A percentile compares a stretch with the other conserved stretches of the same genome.
Conservation (phyloP, 2,888 invertebrate genomes). For the Cheiracanthium punctorium region DNA sequence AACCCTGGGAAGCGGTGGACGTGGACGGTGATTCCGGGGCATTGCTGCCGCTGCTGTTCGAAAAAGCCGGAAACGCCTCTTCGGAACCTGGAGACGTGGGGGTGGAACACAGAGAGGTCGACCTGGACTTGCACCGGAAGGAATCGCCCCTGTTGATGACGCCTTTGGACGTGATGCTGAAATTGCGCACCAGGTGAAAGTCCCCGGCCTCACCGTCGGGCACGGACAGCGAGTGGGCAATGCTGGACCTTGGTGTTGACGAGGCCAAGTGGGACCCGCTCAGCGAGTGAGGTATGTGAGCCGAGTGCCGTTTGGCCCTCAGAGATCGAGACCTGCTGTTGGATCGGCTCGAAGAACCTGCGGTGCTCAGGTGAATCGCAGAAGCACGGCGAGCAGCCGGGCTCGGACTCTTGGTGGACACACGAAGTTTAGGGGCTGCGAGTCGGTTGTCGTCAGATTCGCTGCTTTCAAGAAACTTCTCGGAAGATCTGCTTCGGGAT, state of each 20-base stretch:
- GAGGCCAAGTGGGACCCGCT: constrained; percentile 40
- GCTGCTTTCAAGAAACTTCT: constrained; percentile 31
- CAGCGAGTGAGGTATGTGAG: constrained; percentile 36
- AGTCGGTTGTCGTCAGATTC: not conserved
- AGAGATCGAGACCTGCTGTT: constrained; percentile 39
- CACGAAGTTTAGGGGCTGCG: constrained; percentile 30
- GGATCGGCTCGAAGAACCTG: not conserved
- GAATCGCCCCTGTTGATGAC: constrained; percentile 93
- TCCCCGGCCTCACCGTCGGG: constrained; percentile 72
- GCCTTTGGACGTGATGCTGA: constrained; percentile 91
- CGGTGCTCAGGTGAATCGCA: constrained; percentile 32
- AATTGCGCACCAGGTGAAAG: constrained; percentile 76
- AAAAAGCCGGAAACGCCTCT: constrained; percentile 36
- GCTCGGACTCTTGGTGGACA: constrained; percentile 49
- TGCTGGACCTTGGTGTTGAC: constrained; percentile 10
- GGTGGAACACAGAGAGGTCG: constrained; percentile 46
- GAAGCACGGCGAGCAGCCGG: constrained; percentile 34
- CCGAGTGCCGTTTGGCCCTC: constrained; percentile 36
- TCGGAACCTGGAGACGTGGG: constrained; percentile 39
- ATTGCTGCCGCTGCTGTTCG: not conserved
- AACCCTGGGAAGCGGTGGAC: not conserved
- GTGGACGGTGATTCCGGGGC: not conserved
- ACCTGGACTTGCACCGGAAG: constrained; percentile 77
- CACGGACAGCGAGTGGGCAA: constrained; percentile 55
- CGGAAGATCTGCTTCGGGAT: constrained; percentile 59